Conservation (phyloP, 37 sponge, comb jelly and placozoan genomes). For the Dysidea cf. avara region DNA sequence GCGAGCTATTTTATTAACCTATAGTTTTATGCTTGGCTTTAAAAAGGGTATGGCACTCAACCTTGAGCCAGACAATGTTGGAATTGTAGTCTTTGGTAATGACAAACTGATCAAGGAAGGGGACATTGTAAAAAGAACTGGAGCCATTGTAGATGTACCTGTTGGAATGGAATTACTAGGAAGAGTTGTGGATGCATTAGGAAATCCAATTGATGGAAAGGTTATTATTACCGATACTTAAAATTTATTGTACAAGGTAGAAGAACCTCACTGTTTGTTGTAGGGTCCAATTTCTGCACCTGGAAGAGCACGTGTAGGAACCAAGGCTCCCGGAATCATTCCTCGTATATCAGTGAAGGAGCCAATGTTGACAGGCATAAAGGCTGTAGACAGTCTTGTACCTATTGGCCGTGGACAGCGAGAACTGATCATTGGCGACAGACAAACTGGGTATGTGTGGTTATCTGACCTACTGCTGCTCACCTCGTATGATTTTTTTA, state of each 20-base stretch:
- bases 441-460: slow-evolving; percentile 90
- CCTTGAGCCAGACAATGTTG: slow-evolving; percentile 98
- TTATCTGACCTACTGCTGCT: background rate
- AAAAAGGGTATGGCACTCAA: slow-evolving; percentile 95
- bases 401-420: slow-evolving; percentile 99
- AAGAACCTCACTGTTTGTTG: no score
- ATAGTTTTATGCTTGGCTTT: background rate
- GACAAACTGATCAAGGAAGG: slow-evolving; percentile 99
- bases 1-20: background rate
- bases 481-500: background rate
- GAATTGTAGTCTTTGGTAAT: slow-evolving; percentile 98
- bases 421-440: slow-evolving; percentile 98
- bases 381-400: slow-evolving; percentile 97
- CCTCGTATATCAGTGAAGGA: slow-evolving; percentile 95
- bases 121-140: slow-evolving; percentile 96
- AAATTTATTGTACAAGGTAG: no score
- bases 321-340: slow-evolving; percentile 98
- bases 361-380: slow-evolving; percentile 98
- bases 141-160: slow-evolving; percentile 98
- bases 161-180: slow-evolving; percentile 89
- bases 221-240: no score
- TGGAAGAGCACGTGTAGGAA: slow-evolving; percentile 83
- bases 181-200: slow-evolving; percentile 96
- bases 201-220: slow-evolving; percentile 96
- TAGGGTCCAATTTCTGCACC: slow-evolving; percentile 82